These are phyloP conservation scores for Phaedon cochleariae DNA, from an alignment of 2,888 invertebrate species.

Conservation along the genomic window DNA sequence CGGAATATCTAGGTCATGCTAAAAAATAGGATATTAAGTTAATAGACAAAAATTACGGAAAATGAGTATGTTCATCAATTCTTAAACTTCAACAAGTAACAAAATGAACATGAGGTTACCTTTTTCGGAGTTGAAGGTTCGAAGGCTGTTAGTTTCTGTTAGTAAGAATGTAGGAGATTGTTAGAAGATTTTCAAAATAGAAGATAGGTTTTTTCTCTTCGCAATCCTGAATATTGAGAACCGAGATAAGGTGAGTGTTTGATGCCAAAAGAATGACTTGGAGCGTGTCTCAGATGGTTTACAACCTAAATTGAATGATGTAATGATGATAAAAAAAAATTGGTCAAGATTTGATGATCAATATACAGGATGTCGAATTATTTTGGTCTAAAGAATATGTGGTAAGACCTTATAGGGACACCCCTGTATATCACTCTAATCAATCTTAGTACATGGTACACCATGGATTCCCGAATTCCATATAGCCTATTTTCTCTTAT, in stretches of 20 bases:
- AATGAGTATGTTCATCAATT: no score
- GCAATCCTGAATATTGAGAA: constrained; percentile 50
- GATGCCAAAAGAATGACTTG: constrained; percentile 81
- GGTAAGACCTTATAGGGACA: no score
- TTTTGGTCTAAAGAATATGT: no score
- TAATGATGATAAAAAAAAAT: not conserved
- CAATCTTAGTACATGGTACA: no score
- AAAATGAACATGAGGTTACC: no score
- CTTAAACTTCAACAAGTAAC: no score
- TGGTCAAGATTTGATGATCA: not conserved
- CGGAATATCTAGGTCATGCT: constrained; percentile 72
- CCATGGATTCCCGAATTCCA: no score
- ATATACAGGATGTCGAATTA: not conserved
- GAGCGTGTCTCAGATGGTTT: constrained; percentile 69
- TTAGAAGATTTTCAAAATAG: constrained; percentile 46
- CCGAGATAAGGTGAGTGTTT: constrained; percentile 78
- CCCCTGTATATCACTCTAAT: no score
- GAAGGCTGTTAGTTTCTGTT: not conserved
- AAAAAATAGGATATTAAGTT: constrained; percentile 31
- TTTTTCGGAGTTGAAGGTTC: not conserved
- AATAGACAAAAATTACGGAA: not conserved
- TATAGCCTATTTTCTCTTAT: no score
- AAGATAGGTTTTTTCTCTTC: constrained; percentile 53
- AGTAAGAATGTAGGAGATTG: not conserved
- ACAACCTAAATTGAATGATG: constrained; percentile 56